phyloP scores from a whole-genome alignment of 2,113 vertebrate species.

The Odocoileus hemionus region DNA sequence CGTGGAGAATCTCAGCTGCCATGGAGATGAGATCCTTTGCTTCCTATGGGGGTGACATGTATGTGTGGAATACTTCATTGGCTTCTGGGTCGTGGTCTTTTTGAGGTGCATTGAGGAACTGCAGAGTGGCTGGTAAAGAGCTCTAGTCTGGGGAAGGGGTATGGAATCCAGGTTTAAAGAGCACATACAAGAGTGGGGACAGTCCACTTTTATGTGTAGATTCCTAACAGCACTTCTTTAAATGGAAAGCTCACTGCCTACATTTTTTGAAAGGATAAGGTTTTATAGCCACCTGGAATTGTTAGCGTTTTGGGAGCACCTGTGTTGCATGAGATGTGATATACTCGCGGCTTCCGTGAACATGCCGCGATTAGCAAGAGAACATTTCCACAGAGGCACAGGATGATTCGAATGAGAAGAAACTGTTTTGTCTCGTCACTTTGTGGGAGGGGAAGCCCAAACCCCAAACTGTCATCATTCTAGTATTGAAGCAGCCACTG shows the following conservation, averaged over 20 bases:
- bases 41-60: neutral
- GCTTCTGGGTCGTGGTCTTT: neutral
- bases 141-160: neutral
- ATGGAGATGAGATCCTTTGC: neutral
- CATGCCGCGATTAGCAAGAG: neutral
- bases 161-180: neutral
- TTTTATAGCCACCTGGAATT: neutral
- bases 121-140: neutral
- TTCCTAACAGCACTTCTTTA: neutral
- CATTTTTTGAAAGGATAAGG: neutral
- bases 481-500: neutral
- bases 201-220: neutral
- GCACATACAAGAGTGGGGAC: neutral
- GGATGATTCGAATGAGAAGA: neutral
- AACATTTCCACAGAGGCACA: neutral
- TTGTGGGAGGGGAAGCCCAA: neutral
- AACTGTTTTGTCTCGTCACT: neutral
- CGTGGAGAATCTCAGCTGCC: neutral
- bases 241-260: neutral
- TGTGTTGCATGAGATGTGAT: neutral
- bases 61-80: neutral
- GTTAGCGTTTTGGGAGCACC: neutral
- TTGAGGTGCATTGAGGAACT: neutral
- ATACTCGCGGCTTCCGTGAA: neutral
- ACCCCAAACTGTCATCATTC: neutral